Base-by-base conservation (phyloP, 2,888 invertebrate genomes). In the Troides helena region DNA sequence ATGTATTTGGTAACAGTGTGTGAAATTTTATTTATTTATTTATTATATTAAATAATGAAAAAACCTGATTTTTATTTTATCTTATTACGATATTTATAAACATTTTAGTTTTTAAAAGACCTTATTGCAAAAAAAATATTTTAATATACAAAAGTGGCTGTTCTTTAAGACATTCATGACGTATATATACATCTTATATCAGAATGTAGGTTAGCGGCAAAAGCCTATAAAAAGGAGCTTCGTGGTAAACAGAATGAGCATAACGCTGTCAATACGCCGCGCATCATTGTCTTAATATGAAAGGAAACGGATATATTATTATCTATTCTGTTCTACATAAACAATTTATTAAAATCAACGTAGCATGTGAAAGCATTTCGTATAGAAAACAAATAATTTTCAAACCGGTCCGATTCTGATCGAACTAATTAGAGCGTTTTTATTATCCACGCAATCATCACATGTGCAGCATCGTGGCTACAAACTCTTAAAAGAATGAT, bases 401-500 rank as follows among this genome's bases (percentile, higher is more conserved):
- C 82, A 79, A 85, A 90, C 92, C 88, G 89, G 90, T 89, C 87
- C 76, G 77, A 79, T 80, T 82, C 81, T 78, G 77, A 80, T 78
- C 77, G 80, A 77, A 84, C 78, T 81, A 88, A 89, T 83, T 88
- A 84, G 81, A 87, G 80, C 84, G 85, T 77, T 76, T 76, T 81
- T 79, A 80, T 83, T 82, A 85, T 85, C 83, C 84, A 84, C 76
- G 82, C 84, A 80, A 81, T 77, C 76, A 79, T 74, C 82, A 85
- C 78, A 81, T 81, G 83, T 79, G 78, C 79, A 80, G 77, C 80
- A 80, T 83, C 80, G 78, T 80, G 77, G 75, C 70, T 75, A 75
- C 73, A 75, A 75, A 71, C 73, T 70, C 71, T 71, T 61, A 79
- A 65, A 64, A 79, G 75, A 65, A 76, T 78, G 76, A 71, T 70